Percentiles rank a stretch among this genome's conserved stretches.
phyloP scores from a whole-genome alignment of 2,113 vertebrate genomes.

The Vulpes lagopus region DNA sequence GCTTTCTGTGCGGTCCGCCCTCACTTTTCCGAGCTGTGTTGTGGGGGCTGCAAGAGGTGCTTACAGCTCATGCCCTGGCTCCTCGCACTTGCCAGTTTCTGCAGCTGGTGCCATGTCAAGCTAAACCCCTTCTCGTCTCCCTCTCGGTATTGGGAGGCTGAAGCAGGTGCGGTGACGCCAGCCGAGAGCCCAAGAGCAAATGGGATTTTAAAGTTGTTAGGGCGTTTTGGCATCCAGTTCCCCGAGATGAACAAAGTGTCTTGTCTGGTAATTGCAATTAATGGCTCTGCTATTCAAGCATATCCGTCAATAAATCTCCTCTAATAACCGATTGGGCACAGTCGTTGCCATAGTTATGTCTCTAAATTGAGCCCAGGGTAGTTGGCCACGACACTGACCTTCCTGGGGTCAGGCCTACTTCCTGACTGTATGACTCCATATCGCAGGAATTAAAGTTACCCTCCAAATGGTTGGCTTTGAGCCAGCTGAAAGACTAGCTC shows the following conservation, averaged over 20 bases:
- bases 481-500: slow-evolving; percentile 66
- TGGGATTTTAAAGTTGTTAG: slow-evolving; percentile 79
- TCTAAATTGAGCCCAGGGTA: slow-evolving; percentile 78
- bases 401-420: slow-evolving; percentile 75
- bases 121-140: background rate
- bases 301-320: slow-evolving; percentile 82
- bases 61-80: background rate
- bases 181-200: slow-evolving; percentile 65
- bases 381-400: slow-evolving; percentile 75
- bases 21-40: background rate
- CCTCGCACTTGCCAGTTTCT: background rate
- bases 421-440: slow-evolving; percentile 78
- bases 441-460: slow-evolving; percentile 74
- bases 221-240: slow-evolving; percentile 77
- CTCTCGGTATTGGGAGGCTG: slow-evolving; percentile 5
- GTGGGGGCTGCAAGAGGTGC: background rate
- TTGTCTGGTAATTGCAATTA: slow-evolving; percentile 81
- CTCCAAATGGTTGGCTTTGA: slow-evolving; percentile 57
- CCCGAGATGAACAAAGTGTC: slow-evolving; percentile 75
- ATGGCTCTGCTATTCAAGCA: slow-evolving; percentile 80
- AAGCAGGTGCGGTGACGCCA: slow-evolving; percentile 60
- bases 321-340: slow-evolving; percentile 74
- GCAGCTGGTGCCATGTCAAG: background rate
- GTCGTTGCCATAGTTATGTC: slow-evolving; percentile 75
- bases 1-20: background rate